These are phyloP conservation scores for Campopleginae sp. DNA, from an alignment of 2,888 invertebrate genomes.

Conservation along the genomic window DNA sequence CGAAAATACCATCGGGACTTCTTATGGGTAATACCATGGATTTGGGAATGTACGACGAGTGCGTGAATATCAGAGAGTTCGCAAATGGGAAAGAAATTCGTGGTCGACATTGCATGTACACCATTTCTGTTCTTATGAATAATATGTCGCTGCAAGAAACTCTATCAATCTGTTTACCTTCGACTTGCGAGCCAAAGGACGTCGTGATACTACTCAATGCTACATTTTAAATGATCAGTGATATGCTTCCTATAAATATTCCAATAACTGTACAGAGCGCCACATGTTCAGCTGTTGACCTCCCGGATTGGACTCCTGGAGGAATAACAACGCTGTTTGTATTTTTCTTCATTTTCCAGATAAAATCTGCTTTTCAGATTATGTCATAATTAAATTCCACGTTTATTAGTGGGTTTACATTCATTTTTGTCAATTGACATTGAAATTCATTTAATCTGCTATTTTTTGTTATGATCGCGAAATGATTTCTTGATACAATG, in stretches of 20 bases:
- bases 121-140: slow-evolving; percentile 69
- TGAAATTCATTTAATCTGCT: not conserved
- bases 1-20: slow-evolving; percentile 84
- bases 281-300: slow-evolving; percentile 62
- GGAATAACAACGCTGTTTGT: slow-evolving; percentile 69
- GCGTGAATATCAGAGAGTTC: slow-evolving; percentile 73
- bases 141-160: slow-evolving; percentile 73
- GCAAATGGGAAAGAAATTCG: slow-evolving; percentile 75
- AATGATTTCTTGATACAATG: not conserved
- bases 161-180: slow-evolving; percentile 84
- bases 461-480: not conserved
- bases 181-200: slow-evolving; percentile 81
- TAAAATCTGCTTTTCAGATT: not conserved
- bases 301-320: slow-evolving; percentile 65
- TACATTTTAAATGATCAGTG: slow-evolving; percentile 22
- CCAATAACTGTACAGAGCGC: slow-evolving; percentile 16
- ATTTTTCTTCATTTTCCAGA: not conserved
- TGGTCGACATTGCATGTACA: slow-evolving; percentile 83
- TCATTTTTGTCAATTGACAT: not conserved
- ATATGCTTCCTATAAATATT: slow-evolving; percentile 24
- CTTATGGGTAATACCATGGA: slow-evolving; percentile 83
- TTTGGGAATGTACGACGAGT: slow-evolving; percentile 84
- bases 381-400: not conserved
- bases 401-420: not conserved
- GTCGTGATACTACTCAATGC: slow-evolving; percentile 69